A percentile compares a stretch with the other conserved stretches of the same genome.
phyloP scores from a whole-genome alignment of 2,888 invertebrate species.

The Ichneumoninae sp. region DNA sequence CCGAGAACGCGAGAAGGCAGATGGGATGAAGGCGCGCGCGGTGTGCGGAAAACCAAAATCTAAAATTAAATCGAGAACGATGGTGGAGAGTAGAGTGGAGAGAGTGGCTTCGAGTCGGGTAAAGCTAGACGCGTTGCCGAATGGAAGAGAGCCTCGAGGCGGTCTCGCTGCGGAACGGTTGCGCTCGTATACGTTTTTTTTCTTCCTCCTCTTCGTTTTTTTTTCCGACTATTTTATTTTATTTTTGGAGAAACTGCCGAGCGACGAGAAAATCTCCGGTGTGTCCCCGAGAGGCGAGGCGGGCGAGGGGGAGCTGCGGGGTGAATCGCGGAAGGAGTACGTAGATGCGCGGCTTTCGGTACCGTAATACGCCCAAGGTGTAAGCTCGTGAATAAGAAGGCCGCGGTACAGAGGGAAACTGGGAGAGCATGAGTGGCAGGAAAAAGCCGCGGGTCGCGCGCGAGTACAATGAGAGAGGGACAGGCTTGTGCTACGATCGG shows the following conservation, averaged over 20 bases:
- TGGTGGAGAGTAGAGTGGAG: slow-evolving; percentile 23
- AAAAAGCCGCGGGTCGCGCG: slow-evolving; percentile 37
- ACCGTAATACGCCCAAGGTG: slow-evolving; percentile 21
- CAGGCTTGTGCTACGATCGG: slow-evolving; percentile 2
- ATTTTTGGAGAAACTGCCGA: slow-evolving; percentile 49
- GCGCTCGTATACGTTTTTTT: not conserved
- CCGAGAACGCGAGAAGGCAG: slow-evolving; percentile 52
- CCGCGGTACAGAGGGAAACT: slow-evolving; percentile 17
- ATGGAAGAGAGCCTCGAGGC: slow-evolving; percentile 50
- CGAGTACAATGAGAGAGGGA: not conserved
- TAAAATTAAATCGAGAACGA: slow-evolving; percentile 78
- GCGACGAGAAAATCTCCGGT: slow-evolving; percentile 10
- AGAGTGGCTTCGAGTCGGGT: slow-evolving; percentile 31
- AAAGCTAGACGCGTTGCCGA: slow-evolving; percentile 61
- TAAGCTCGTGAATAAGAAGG: slow-evolving; percentile 44
- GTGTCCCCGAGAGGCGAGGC: not conserved
- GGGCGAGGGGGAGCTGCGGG: not conserved
- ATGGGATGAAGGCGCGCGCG: slow-evolving; percentile 64
- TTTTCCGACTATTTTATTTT: slow-evolving; percentile 52
- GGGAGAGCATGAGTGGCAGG: slow-evolving; percentile 15
- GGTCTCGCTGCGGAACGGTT: slow-evolving; percentile 33
- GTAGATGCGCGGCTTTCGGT: slow-evolving; percentile 23
- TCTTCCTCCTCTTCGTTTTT: not conserved
- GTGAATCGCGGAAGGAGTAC: not conserved
- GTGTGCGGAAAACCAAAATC: slow-evolving; percentile 73